phyloP scores from a whole-genome alignment of 2,113 vertebrate species.

The Microcebus griseorufus region DNA sequence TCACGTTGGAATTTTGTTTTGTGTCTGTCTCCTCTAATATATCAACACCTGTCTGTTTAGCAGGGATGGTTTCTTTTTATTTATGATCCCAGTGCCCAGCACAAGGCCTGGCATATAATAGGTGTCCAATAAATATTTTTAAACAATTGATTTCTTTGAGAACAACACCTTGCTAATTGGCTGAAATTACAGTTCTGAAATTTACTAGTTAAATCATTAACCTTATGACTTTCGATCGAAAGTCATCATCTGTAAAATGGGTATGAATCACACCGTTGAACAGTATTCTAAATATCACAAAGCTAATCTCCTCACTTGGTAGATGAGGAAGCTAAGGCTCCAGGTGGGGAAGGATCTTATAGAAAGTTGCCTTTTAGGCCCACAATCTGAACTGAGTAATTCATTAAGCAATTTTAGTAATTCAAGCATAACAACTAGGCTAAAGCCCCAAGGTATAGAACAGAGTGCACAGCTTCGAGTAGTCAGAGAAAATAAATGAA shows the following conservation, averaged over 20 bases:
- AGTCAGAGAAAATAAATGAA: not conserved
- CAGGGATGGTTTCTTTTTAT: not conserved
- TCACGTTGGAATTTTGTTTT: not conserved
- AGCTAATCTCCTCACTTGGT: not conserved
- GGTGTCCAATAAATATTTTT: not conserved
- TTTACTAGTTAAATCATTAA: not conserved
- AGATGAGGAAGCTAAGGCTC: not conserved
- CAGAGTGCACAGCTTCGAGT: not conserved
- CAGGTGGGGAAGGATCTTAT: not conserved
- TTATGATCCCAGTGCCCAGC: not conserved
- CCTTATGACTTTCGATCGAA: not conserved
- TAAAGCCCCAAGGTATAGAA: not conserved
- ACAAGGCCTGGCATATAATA: not conserved
- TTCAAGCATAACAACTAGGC: not conserved
- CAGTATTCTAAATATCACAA: not conserved
- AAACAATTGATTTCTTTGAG: not conserved
- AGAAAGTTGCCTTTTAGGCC: not conserved
- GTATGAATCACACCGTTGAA: not conserved
- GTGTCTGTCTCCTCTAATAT: not conserved
- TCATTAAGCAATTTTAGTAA: not conserved
- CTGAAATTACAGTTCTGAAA: not conserved
- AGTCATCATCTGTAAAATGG: not conserved
- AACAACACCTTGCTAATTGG: not conserved
- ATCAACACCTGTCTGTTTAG: not conserved
- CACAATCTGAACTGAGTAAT: not conserved